A percentile compares a stretch with the other conserved stretches of the same genome.
Evolutionary conservation across 2,888 invertebrate species (phyloP).

Genomic region (Lathronympha strigana): DNA sequence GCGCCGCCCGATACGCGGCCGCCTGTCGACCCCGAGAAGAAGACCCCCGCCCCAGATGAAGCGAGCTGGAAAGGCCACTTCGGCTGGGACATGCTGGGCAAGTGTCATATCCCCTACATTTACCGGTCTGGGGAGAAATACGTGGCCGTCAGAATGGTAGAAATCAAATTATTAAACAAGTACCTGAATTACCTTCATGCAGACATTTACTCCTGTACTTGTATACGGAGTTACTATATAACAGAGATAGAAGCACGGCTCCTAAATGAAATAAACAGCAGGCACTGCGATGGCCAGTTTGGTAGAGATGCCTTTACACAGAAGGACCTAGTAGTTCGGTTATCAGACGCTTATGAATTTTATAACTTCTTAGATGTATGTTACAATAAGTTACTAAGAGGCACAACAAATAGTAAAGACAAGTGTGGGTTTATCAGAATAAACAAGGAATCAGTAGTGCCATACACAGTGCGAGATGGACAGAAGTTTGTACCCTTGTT

Average conservation of each 20-base stretch:
- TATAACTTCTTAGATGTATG: slow-evolving; percentile 95
- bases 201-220: slow-evolving; percentile 95
- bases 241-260: slow-evolving; percentile 95
- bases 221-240: slow-evolving; percentile 96
- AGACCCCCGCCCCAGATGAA: slow-evolving; percentile 85
- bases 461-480: slow-evolving; percentile 92
- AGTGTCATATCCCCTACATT: slow-evolving; percentile 94
- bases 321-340: slow-evolving; percentile 94
- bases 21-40: slow-evolving; percentile 68
- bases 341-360: slow-evolving; percentile 95
- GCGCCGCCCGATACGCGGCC: slow-evolving; percentile 63
- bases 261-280: slow-evolving; percentile 95
- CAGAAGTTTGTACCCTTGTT: slow-evolving; percentile 96
- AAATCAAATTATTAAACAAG: slow-evolving; percentile 94
- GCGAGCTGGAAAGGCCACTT: slow-evolving; percentile 92
- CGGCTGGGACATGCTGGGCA: slow-evolving; percentile 95
- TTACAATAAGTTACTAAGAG: slow-evolving; percentile 91
- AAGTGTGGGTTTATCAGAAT: slow-evolving; percentile 96
- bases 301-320: slow-evolving; percentile 94
- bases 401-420: slow-evolving; percentile 88
- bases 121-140: slow-evolving; percentile 93
- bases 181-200: slow-evolving; percentile 94
- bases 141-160: slow-evolving; percentile 97
- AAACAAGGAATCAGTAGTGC: slow-evolving; percentile 96
- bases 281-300: slow-evolving; percentile 96